A percentile compares a stretch with the other conserved stretches of the same genome.
phyloP scores from a whole-genome alignment of 2,797 vertebrate species.

The Buphagus erythrorhynchus region DNA sequence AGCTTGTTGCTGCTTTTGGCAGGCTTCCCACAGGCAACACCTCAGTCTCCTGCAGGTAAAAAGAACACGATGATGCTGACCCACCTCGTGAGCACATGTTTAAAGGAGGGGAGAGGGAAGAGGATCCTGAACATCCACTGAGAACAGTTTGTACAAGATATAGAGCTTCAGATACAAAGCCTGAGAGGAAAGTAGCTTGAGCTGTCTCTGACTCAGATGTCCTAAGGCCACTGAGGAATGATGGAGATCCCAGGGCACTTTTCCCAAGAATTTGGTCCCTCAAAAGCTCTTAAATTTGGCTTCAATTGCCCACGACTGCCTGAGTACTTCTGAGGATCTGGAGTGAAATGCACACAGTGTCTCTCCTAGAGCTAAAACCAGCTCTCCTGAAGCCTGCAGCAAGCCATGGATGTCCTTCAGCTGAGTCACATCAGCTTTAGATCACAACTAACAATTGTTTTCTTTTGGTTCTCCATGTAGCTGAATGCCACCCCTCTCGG shows the following conservation, averaged over 20 bases:
- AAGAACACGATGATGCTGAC: neutral
- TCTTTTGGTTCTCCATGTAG: neutral
- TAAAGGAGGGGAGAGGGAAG: neutral
- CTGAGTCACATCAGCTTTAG: neutral
- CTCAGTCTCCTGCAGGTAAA: neutral
- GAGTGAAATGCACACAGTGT: neutral
- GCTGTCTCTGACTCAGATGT: fast-evolving
- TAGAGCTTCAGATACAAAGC: neutral
- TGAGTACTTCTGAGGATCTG: neutral
- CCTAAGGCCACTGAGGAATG: neutral
- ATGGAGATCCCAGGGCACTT: neutral
- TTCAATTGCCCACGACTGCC: neutral
- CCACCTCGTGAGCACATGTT: fast-evolving
- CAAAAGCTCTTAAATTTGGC: neutral
- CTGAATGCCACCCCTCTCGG: fast-evolving
- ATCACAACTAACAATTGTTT: neutral
- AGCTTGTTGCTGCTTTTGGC: neutral
- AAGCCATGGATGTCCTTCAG: neutral
- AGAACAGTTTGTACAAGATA: neutral
- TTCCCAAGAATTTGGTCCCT: neutral
- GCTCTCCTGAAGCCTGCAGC: neutral
- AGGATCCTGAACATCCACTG: neutral
- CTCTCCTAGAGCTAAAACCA: neutral
- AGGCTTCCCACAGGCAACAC: neutral
- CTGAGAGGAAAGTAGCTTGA: neutral